These are phyloP conservation scores for Orgyia antiqua DNA, from an alignment of 2,888 invertebrate genomes.

Conservation along the genomic window DNA sequence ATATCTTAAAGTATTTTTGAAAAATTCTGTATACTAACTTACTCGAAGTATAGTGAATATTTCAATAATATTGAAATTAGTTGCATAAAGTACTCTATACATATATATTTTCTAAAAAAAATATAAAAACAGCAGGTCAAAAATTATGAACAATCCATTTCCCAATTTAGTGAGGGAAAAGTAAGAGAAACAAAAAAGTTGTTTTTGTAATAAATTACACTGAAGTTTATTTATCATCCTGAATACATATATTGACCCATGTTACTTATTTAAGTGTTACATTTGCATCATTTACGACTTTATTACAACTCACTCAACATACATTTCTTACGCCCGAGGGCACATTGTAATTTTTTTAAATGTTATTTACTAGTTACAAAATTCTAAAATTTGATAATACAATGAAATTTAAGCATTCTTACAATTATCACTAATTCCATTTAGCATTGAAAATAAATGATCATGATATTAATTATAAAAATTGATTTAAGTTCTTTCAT, in stretches of 20 bases:
- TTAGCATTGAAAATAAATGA: slow-evolving; percentile 71
- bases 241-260: slow-evolving; percentile 73
- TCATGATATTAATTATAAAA: slow-evolving; percentile 67
- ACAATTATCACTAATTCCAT: slow-evolving; percentile 70
- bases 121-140: too few relatives aligned
- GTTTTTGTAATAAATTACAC: slow-evolving; percentile 73
- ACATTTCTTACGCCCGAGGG: slow-evolving; percentile 59
- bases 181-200: slow-evolving; percentile 2
- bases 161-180: too few relatives aligned
- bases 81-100: too few relatives aligned
- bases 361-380: slow-evolving; percentile 63
- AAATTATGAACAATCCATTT: too few relatives aligned
- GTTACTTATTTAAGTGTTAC: slow-evolving; percentile 49
- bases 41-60: too few relatives aligned
- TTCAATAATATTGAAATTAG: too few relatives aligned
- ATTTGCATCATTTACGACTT: slow-evolving; percentile 60
- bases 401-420: slow-evolving; percentile 74
- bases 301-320: slow-evolving; percentile 67
- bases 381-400: slow-evolving; percentile 69
- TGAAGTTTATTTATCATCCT: slow-evolving; percentile 76
- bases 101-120: too few relatives aligned
- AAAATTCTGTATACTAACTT: too few relatives aligned
- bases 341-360: slow-evolving; percentile 44
- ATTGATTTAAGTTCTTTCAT: slow-evolving; percentile 68
- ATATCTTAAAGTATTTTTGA: too few relatives aligned